phyloP scores from a whole-genome alignment of 2,888 invertebrate genomes.

The Saturnia japonica region DNA sequence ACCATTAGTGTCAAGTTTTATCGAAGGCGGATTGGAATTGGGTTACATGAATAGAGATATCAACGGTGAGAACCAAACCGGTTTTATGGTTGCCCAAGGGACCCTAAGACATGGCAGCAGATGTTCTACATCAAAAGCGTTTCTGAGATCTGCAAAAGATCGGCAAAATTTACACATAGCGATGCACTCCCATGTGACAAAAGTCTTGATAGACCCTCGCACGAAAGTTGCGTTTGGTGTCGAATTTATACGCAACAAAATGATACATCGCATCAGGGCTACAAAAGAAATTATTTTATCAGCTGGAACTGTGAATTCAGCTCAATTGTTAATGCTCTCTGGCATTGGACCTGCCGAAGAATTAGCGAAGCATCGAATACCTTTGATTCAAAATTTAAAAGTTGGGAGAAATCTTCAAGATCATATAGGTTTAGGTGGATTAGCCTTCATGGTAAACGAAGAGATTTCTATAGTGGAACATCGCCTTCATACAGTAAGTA shows the following conservation, averaged over 20 bases:
- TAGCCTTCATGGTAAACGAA: constrained; percentile 91
- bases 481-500: constrained; percentile 89
- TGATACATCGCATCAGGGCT: constrained; percentile 87
- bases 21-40: constrained; percentile 91
- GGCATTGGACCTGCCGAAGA: constrained; percentile 91
- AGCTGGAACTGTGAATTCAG: constrained; percentile 95
- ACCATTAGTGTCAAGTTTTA: constrained; percentile 90
- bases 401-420: constrained; percentile 95
- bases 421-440: constrained; percentile 92
- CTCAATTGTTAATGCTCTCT: constrained; percentile 96
- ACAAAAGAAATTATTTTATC: constrained; percentile 94
- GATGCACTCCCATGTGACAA: constrained; percentile 90
- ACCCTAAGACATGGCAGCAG: constrained; percentile 89
- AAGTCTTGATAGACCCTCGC: constrained; percentile 87
- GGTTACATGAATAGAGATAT: constrained; percentile 93
- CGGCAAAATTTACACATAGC: constrained; percentile 92
- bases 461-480: constrained; percentile 90
- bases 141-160: constrained; percentile 89
- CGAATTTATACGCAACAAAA: constrained; percentile 88
- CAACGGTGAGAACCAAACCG: constrained; percentile 92
- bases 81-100: constrained; percentile 95
- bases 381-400: constrained; percentile 89
- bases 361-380: constrained; percentile 87
- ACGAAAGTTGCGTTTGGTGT: constrained; percentile 91
- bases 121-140: constrained; percentile 94